These are phyloP conservation scores for Cygnus buccinator DNA, from an alignment of 2,113 vertebrate species.

Conservation along the genomic window DNA sequence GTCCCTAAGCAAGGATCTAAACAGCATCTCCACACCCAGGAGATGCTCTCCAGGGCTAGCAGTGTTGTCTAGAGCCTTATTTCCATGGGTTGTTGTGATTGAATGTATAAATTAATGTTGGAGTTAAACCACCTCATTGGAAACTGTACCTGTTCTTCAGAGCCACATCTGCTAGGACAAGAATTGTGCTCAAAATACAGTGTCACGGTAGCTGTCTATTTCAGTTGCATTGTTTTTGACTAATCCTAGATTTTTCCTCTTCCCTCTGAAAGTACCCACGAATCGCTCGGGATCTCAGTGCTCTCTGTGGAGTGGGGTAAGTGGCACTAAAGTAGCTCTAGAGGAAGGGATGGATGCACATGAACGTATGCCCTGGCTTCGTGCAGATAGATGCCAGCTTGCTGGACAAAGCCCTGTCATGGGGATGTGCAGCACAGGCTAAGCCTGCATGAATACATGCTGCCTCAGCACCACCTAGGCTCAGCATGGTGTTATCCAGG, in stretches of 20 bases:
- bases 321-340: not conserved
- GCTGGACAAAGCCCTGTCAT: not conserved
- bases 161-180: not conserved
- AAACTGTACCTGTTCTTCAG: not conserved
- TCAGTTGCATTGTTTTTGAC: not conserved
- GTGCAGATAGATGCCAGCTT: not conserved
- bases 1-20: not conserved
- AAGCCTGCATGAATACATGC: not conserved
- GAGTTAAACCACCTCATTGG: not conserved
- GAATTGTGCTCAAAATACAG: not conserved
- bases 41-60: not conserved
- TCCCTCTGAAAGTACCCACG: not conserved
- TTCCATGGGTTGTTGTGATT: not conserved
- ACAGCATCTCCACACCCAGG: not conserved
- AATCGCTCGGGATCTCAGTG: not conserved
- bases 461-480: not conserved
- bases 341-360: not conserved
- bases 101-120: not conserved
- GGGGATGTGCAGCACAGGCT: not conserved
- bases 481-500: not conserved
- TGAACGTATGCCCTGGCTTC: accelerated
- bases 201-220: not conserved
- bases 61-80: not conserved
- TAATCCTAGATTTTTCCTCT: not conserved
- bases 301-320: constrained; percentile 34